Base-by-base conservation (phyloP, 2,888 invertebrate species). In the Erpobdella octoculata region DNA sequence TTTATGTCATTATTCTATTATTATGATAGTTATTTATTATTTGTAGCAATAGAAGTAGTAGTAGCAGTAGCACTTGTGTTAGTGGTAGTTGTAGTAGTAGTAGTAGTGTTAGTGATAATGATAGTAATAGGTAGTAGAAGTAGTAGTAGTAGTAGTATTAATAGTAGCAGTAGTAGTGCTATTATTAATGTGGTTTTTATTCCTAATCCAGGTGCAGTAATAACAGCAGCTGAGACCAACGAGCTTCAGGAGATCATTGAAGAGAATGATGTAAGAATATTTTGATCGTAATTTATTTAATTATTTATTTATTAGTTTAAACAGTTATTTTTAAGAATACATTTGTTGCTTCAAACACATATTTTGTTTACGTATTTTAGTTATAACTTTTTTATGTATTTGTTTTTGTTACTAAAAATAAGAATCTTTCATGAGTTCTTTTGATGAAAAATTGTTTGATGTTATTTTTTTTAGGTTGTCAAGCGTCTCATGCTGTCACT, bases 191-290 rank as follows among this genome's bases (percentile, higher is more conserved):
- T 53, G 21, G 28, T 25, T 53, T 3, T 1, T 1, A 53, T 64
- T 38, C 61, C 58, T 53, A 48, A 35, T 75, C 5, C 75, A 83
- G 83, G 84, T 67, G 96, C 95, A 9, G 93, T 95, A 1, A 86
- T 97, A 69, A 94, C 95, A 0, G 92, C 92, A 0, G 84, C 83
- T 15, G 95, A 96, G 78, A 89, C 93, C 0, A 86, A 87, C 2
- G 97, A 98, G 79, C 85, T 97, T 59, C 98, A 98, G 83, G 89
- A 90, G 78, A 83, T 96, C 48, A 86, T 97, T 58, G 94, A 95
- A 83, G 96, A 98, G 86, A 89, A 89, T 84, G 91, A 95, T 86
- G 95, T 96, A 83, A 87, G 88, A 38, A 9, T 3, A 33, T 58
- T 33, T 2, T 21, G 21, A 70, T 70, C 9, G 25, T n/a, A 28